Percentiles rank a stretch among this genome's conserved stretches.
phyloP scores from a whole-genome alignment of 2,797 vertebrate genomes.

The Danio aesculapii region DNA sequence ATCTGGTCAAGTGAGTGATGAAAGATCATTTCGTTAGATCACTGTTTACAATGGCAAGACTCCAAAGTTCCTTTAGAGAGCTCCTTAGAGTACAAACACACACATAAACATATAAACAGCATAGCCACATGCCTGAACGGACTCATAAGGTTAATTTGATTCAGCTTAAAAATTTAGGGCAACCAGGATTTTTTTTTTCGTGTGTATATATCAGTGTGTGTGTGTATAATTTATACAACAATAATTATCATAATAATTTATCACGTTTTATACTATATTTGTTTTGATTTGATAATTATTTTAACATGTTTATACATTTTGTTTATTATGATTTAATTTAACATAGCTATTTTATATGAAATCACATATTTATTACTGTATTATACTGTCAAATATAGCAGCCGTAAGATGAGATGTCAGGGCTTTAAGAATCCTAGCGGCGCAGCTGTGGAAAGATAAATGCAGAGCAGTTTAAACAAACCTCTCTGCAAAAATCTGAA shows the following conservation, averaged over 20 bases:
- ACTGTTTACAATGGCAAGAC: slow-evolving; percentile 46
- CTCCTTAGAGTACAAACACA: slow-evolving; percentile 16
- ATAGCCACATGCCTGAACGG: neutral
- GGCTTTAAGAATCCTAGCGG: neutral
- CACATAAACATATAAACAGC: slow-evolving; percentile 12
- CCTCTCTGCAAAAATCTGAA: neutral
- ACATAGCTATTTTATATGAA: too few species aligned
- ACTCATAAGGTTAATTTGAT: too few species aligned
- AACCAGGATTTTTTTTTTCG: too few species aligned
- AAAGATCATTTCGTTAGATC: slow-evolving; percentile 49
- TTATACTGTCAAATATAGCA: neutral
- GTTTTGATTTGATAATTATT: too few species aligned
- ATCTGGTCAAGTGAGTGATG: slow-evolving; percentile 44
- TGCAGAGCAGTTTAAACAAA: slow-evolving; percentile 2
- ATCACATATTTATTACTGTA: neutral
- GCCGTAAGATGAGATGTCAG: neutral
- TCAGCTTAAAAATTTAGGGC: too few species aligned
- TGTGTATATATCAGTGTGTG: too few species aligned
- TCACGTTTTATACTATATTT: too few species aligned
- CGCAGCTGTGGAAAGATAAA: slow-evolving; percentile 13
- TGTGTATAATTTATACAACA: too few species aligned
- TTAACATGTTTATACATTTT: too few species aligned
- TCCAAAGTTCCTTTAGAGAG: slow-evolving; percentile 44
- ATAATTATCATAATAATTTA: too few species aligned
- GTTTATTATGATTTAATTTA: too few species aligned